A percentile compares a stretch with the other conserved stretches of the same genome.
phyloP scores from a whole-genome alignment of 2,113 vertebrate species.

The Phoenicopterus ruber region DNA sequence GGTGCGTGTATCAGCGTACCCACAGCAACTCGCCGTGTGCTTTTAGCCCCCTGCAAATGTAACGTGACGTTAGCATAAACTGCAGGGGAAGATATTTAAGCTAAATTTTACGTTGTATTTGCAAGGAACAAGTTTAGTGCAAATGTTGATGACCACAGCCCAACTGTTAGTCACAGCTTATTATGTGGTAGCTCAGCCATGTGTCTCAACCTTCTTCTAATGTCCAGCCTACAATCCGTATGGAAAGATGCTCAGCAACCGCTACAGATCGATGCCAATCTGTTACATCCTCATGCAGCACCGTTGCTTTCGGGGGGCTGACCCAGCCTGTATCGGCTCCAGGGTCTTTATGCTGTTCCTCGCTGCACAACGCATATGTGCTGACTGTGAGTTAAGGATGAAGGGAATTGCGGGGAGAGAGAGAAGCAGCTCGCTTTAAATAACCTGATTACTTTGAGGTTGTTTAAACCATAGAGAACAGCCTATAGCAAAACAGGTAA shows the following conservation, averaged over 20 bases:
- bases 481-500: neutral
- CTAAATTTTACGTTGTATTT: neutral
- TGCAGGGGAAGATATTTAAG: neutral
- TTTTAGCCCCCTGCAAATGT: neutral
- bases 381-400: neutral
- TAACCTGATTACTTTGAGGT: neutral
- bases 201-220: neutral
- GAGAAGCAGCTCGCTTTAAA: neutral
- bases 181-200: neutral
- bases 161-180: neutral
- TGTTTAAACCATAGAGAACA: neutral
- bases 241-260: neutral
- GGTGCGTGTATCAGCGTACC: neutral
- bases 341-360: neutral
- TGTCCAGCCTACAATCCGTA: neutral
- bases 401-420: neutral
- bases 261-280: neutral
- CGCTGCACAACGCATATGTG: neutral
- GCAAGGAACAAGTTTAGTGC: neutral
- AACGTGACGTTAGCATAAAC: neutral
- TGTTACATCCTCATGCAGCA: neutral
- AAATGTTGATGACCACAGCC: neutral
- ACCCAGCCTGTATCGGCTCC: neutral
- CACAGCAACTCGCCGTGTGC: neutral
- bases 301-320: neutral